These are phyloP conservation scores for Vespertilio murinus DNA, from an alignment of 2,797 vertebrate species.

Conservation along the genomic window DNA sequence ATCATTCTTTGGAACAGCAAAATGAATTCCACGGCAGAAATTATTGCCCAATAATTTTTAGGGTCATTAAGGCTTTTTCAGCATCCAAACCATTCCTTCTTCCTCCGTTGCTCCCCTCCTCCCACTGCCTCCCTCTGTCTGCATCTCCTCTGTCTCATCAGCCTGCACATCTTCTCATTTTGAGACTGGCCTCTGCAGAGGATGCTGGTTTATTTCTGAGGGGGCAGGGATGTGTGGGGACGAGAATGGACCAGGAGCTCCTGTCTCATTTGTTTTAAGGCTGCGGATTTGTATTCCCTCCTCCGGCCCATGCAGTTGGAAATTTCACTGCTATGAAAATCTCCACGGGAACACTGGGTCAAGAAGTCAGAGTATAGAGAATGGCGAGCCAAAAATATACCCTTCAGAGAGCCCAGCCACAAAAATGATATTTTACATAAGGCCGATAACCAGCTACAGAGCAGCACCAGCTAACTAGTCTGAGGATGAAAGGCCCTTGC, in stretches of 20 bases:
- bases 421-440: not conserved
- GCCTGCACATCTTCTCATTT: constrained; percentile 23
- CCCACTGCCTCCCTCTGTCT: not conserved
- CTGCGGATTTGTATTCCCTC: not conserved
- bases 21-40: constrained; percentile 68
- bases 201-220: not conserved
- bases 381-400: not conserved
- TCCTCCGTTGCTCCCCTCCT: not conserved
- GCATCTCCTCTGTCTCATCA: not conserved
- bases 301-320: not conserved
- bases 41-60: constrained; percentile 40
- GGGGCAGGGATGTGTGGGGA: rapidly evolving
- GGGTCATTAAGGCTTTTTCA: constrained; percentile 34
- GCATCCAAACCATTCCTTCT: not conserved
- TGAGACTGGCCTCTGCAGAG: not conserved
- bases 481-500: not conserved
- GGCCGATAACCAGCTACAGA: not conserved
- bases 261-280: not conserved
- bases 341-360: not conserved
- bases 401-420: not conserved
- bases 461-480: not conserved
- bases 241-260: not conserved
- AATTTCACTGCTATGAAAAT: constrained; percentile 29
- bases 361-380: not conserved
- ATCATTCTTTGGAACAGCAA: constrained; percentile 59